Base-by-base conservation (phyloP, 2,888 invertebrate genomes). In the Trichacis sp. region DNA sequence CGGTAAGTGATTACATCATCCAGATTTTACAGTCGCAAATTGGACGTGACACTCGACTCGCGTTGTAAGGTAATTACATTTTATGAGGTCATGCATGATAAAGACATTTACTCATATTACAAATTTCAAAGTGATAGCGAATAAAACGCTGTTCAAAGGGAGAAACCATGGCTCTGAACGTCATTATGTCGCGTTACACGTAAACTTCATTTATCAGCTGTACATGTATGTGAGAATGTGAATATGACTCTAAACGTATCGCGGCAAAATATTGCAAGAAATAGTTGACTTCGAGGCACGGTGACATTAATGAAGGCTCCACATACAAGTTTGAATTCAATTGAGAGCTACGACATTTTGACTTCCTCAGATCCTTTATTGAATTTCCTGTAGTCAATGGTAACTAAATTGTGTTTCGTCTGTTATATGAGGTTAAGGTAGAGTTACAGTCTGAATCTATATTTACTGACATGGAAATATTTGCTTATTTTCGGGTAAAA, bases 271-370 rank as follows among this genome's bases (percentile, higher is more conserved):
- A 60, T 53, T 49, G 53, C 36, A 33, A 33, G 43, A 14, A 40
- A 54, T 45, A 42, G 36, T 54, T 59, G 48, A 48, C 60, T 15
- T 17, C 17, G 51, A 51, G 51, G 49, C 57, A 36, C 42, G 33
- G 45, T 14, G 12, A 48, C 42, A 49, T 59, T 55, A 50, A 61
- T 50, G 55, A 57, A 63, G 54, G 49, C 49, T 53, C 40, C 51
- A 30, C 17, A 47, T 14, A 51, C 24, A 57, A 49, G 43, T 47
- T 57, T 48, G 49, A 53, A 57, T 57, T 33, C 45, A 57, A 49
- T 63, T 63, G 53, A 49, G 45, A 38, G 45, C 24, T 40, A 57
- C 45, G 56, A 48, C 52, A 57, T 52, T 61, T 62, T 52, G 47
- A 62, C 53, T 52, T 53, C 48, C 54, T 50, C 53, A 38, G 30